Conservation (phyloP, 2,888 invertebrate genomes). For the Catocala nupta region DNA sequence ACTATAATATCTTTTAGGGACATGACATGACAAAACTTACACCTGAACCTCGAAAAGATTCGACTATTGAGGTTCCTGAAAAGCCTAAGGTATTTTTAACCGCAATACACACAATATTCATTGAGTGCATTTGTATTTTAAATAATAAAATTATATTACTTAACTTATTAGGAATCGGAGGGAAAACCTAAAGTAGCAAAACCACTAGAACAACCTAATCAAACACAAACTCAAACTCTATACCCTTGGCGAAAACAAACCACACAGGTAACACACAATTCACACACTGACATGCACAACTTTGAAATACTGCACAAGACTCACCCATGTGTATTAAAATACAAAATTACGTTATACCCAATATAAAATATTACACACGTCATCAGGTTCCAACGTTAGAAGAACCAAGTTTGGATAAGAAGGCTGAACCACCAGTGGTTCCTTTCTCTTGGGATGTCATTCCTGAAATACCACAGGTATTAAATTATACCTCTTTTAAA, state of each 20-base stretch:
- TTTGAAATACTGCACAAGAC: conserved; percentile 30
- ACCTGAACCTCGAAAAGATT: not conserved
- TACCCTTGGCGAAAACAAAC: conserved; percentile 63
- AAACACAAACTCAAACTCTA: conserved; percentile 48
- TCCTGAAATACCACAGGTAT: conserved; percentile 84
- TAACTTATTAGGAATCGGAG: conserved; percentile 20
- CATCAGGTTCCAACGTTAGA: conserved; percentile 70
- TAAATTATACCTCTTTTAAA: conserved; percentile 25
- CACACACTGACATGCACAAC: conserved; percentile 36
- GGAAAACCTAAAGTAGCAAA: conserved; percentile 35
- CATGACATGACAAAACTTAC: not conserved
- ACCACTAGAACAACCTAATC: conserved; percentile 49
- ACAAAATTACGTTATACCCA: conserved; percentile 13
- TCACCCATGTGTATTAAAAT: conserved; percentile 16
- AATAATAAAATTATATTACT: conserved; percentile 8
- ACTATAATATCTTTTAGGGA: conserved; percentile 7
- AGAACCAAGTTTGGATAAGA: conserved; percentile 68
- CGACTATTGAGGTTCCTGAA: conserved; percentile 18
- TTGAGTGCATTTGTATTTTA: not conserved
- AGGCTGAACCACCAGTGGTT: conserved; percentile 71
- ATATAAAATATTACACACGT: conserved; percentile 33
- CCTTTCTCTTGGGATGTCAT: conserved; percentile 82
- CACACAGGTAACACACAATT: conserved; percentile 40
- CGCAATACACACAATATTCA: too few relatives aligned
- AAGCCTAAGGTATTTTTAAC: conserved; percentile 21